Conservation (phyloP, 2,888 invertebrate species). For the Philereme vetulata region DNA sequence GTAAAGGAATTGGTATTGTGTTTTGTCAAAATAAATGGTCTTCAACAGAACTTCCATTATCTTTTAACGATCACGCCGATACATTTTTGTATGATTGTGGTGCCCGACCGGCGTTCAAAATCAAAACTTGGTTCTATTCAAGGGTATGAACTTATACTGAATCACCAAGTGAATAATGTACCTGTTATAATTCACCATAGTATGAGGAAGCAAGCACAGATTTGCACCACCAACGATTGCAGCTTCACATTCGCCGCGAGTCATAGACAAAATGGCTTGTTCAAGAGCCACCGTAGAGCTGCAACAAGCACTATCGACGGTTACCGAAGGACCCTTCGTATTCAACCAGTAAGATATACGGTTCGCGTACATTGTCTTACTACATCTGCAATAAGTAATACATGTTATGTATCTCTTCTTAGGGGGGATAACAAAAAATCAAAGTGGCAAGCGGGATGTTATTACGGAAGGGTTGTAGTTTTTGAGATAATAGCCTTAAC, state of each 20-base stretch:
- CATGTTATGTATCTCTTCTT: too few relatives aligned
- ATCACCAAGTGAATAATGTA: neutral
- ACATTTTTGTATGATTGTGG: too few relatives aligned
- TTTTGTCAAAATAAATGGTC: too few relatives aligned
- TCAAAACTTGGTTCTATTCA: neutral
- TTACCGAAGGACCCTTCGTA: slow-evolving; percentile 55
- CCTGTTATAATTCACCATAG: slow-evolving; percentile 39
- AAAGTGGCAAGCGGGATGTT: too few relatives aligned
- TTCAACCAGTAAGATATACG: slow-evolving; percentile 62
- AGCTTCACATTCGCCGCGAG: slow-evolving; percentile 55
- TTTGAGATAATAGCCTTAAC: too few relatives aligned
- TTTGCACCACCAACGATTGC: slow-evolving; percentile 84
- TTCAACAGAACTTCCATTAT: too few relatives aligned
- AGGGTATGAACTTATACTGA: neutral
- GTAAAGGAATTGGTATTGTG: too few relatives aligned
- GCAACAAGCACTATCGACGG: slow-evolving; percentile 51
- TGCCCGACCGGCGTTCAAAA: neutral
- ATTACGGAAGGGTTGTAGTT: too few relatives aligned
- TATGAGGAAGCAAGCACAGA: slow-evolving; percentile 62
- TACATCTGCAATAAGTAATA: slow-evolving; percentile 39
- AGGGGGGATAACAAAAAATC: too few relatives aligned
- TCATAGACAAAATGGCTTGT: slow-evolving; percentile 49
- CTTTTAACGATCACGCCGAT: too few relatives aligned
- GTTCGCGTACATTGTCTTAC: slow-evolving; percentile 56
- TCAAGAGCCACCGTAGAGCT: slow-evolving; percentile 52